These are phyloP conservation scores for Helicoverpa zea DNA, from an alignment of 1,140 invertebrate species.

Conservation along the genomic window DNA sequence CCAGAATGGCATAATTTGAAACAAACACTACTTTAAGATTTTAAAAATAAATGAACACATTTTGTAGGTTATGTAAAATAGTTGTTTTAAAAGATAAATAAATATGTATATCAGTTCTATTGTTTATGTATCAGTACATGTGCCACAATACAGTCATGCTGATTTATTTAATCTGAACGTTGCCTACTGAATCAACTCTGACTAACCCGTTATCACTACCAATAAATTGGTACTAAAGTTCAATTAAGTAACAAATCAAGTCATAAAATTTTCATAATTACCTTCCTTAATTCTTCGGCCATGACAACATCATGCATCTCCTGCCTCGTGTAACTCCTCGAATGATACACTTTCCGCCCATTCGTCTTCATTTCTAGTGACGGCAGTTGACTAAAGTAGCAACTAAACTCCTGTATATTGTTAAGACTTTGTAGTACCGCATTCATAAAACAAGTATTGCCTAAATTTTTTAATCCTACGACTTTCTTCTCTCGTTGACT, in stretches of 20 bases:
- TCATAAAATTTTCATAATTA: slow-evolving; percentile 38
- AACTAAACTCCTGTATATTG: slow-evolving; percentile 95
- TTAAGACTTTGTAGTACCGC: slow-evolving; percentile 95
- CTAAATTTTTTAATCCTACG: slow-evolving; percentile 93
- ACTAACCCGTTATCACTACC: background rate
- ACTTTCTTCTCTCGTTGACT: slow-evolving; percentile 89
- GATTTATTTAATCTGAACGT: too few species aligned
- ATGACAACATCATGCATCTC: slow-evolving; percentile 90
- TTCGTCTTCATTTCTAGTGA: slow-evolving; percentile 90
- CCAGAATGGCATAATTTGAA: too few species aligned
- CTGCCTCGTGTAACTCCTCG: slow-evolving; percentile 88
- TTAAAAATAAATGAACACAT: background rate
- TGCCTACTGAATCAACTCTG: background rate
- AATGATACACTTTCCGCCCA: slow-evolving; percentile 88
- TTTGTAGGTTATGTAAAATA: too few species aligned
- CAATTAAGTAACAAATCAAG: too few species aligned
- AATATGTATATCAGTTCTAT: too few species aligned
- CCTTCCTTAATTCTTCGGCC: slow-evolving; percentile 93
- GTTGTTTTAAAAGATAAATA: too few species aligned
- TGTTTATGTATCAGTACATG: too few species aligned
- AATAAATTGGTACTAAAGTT: background rate
- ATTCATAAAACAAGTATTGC: slow-evolving; percentile 97
- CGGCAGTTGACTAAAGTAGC: slow-evolving; percentile 93
- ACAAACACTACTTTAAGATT: too few species aligned
- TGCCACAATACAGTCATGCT: too few species aligned